Conservation (phyloP, 2,888 invertebrate species). For the Diabrotica balteata region DNA sequence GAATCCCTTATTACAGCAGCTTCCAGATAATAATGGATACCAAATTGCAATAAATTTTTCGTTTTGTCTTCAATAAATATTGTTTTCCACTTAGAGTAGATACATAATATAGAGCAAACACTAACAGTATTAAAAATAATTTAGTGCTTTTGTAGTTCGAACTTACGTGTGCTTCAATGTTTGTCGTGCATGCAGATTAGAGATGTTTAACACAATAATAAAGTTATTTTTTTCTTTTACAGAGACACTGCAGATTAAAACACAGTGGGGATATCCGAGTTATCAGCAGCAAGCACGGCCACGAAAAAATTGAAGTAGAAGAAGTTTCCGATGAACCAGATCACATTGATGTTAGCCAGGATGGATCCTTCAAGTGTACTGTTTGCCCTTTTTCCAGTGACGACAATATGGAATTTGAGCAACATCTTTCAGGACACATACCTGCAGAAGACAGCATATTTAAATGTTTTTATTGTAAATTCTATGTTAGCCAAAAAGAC, state of each 20-base stretch:
- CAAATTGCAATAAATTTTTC: no score
- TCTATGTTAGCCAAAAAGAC: constrained; percentile 74
- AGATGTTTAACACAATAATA: constrained; percentile 10
- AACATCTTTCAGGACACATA: constrained; percentile 75
- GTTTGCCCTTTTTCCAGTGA: constrained; percentile 77
- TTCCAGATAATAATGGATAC: no score
- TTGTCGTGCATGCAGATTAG: constrained; percentile 1
- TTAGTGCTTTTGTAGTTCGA: no score
- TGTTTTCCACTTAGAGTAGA: no score
- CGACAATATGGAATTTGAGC: constrained; percentile 66
- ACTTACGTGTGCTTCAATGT: no score
- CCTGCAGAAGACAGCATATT: constrained; percentile 73
- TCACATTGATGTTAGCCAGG: constrained; percentile 56
- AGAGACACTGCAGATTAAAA: constrained; percentile 82
- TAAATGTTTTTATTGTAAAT: constrained; percentile 84
- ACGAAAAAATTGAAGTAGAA: constrained; percentile 60
- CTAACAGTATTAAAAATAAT: no score
- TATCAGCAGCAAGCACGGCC: constrained; percentile 64
- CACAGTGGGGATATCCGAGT: constrained; percentile 79
- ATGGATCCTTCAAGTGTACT: constrained; percentile 64
- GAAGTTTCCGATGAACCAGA: constrained; percentile 57
- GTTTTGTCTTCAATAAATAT: no score
- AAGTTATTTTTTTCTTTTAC: constrained; percentile 47
- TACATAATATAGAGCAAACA: no score
- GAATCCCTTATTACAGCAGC: no score